Evolutionary conservation across 2,113 vertebrate species (phyloP), one percentile per base, ranked within the genome.

Genomic region (Misgurnus mizolepis): DNA sequence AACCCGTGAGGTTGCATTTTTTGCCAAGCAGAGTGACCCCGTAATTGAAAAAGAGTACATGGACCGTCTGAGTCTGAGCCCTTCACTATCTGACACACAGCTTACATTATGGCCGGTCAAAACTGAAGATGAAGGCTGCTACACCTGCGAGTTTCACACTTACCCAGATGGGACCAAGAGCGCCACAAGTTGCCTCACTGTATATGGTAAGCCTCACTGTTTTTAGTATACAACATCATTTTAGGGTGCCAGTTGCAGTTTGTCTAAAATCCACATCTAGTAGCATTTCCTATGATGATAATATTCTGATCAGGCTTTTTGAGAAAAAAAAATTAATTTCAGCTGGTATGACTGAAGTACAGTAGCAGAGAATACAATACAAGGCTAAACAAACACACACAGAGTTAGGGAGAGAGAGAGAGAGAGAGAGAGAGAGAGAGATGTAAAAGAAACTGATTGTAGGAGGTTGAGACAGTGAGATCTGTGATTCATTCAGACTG

Each of bases 81-180:
- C 84, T 62, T 91, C 91, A 5, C 76, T 93, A 64, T 91, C 90
- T 4, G 64, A 91, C 15, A 91, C 89, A 34, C 77, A 85, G 80
- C 90, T 94, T 74, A 89, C 86, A 73, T 89, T 94, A 76, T 87
- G 90, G 72, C 88, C 92, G 0, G 92, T 94, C 47, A 15, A 71
- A 1, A 83, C 88, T 50, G 82, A 87, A 82, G 93, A 94, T 5
- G 93, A 94, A 79, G 93, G 90, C 60, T 94, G 93, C 88, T 93
- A 93, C 87, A 90, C 88, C 68, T 94, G 93, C 80, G 68, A 90
- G 78, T 94, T 89, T 70, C 76, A 87, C 84, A 90, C 85, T 4
- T 81, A 75, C 17, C 47, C 79, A 0, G 90, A 90, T 0, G 90
- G 88, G 18, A 85, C 39, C 1, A 92, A 90, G 85, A 92, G 81